Percentiles rank a stretch among this genome's conserved stretches.
phyloP scores from a whole-genome alignment of 2,113 vertebrate genomes.

The Ammodytes marinus region DNA sequence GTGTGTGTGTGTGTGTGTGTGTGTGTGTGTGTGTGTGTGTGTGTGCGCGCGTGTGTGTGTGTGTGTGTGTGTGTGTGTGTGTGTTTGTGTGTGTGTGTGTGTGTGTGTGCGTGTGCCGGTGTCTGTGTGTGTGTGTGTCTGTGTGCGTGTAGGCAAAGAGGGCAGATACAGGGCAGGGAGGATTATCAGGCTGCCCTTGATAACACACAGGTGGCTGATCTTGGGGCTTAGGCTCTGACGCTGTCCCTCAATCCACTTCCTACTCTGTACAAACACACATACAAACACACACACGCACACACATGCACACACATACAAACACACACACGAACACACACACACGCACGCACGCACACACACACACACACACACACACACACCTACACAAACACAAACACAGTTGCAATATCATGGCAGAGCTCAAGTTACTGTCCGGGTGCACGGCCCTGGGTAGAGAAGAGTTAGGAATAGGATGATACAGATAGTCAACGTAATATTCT shows the following conservation, averaged over 20 bases:
- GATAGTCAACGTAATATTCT: slow-evolving; percentile 70
- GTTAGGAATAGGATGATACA: slow-evolving; percentile 64
- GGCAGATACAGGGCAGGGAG: slow-evolving; percentile 65
- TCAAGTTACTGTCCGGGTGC: slow-evolving; percentile 64
- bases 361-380: slow-evolving; percentile 40
- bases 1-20: slow-evolving; percentile 12
- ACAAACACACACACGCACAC: slow-evolving; percentile 34
- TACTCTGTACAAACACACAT: slow-evolving; percentile 47
- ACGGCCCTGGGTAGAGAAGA: slow-evolving; percentile 44
- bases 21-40: slow-evolving; percentile 31
- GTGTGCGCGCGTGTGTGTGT: slow-evolving; percentile 6
- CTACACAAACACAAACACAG: slow-evolving; percentile 66
- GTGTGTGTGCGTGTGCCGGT: background rate
- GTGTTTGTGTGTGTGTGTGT: slow-evolving; percentile 15
- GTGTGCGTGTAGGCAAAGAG: slow-evolving; percentile 42
- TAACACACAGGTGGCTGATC: slow-evolving; percentile 83
- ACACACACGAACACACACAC: slow-evolving; percentile 24
- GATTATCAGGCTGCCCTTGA: slow-evolving; percentile 73
- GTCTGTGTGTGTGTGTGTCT: slow-evolving; percentile 37
- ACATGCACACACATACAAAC: slow-evolving; percentile 20
- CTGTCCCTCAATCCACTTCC: slow-evolving; percentile 70
- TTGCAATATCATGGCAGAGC: slow-evolving; percentile 54
- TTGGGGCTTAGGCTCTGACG: slow-evolving; percentile 63
- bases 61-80: slow-evolving; percentile 8
- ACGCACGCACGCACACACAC: slow-evolving; percentile 13